These are phyloP conservation scores for Microplitis mediator DNA, from an alignment of 1,140 invertebrate genomes.

Conservation along the genomic window DNA sequence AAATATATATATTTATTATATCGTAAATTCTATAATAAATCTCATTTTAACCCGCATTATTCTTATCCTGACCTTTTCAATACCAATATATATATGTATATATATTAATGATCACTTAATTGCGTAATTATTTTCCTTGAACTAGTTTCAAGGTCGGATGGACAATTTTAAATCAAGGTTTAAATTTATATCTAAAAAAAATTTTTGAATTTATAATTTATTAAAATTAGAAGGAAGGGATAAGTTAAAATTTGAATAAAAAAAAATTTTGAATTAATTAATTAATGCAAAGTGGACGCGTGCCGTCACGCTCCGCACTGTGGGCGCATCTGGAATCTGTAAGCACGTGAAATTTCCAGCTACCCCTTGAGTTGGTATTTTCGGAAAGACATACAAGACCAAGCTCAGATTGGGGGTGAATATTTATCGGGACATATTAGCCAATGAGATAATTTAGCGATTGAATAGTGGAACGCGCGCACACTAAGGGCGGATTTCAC, in stretches of 20 bases:
- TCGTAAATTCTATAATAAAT: too few relatives aligned
- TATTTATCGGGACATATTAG: not conserved
- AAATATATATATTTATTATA: too few relatives aligned
- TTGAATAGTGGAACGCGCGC: slow-evolving; percentile 16
- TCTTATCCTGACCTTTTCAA: too few relatives aligned
- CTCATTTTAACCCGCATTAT: too few relatives aligned
- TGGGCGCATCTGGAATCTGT: slow-evolving; percentile 23
- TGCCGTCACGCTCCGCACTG: not conserved
- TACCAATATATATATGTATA: too few relatives aligned
- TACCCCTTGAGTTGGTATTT: not conserved
- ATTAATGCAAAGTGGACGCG: not conserved
- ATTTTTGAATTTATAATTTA: not conserved
- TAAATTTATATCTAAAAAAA: not conserved
- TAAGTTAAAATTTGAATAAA: too few relatives aligned
- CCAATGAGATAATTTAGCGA: not conserved
- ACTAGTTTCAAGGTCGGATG: not conserved
- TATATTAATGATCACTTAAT: not conserved
- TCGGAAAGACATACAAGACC: too few relatives aligned
- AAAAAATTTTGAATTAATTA: not conserved
- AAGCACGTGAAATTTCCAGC: not conserved
- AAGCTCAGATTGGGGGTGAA: not conserved
- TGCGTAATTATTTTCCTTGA: not conserved
- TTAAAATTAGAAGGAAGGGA: not conserved
- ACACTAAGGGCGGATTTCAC: not conserved
- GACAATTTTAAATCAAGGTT: not conserved